These are phyloP conservation scores for Edolisoma coerulescens DNA, from an alignment of 2,113 vertebrate species.

Conservation along the genomic window DNA sequence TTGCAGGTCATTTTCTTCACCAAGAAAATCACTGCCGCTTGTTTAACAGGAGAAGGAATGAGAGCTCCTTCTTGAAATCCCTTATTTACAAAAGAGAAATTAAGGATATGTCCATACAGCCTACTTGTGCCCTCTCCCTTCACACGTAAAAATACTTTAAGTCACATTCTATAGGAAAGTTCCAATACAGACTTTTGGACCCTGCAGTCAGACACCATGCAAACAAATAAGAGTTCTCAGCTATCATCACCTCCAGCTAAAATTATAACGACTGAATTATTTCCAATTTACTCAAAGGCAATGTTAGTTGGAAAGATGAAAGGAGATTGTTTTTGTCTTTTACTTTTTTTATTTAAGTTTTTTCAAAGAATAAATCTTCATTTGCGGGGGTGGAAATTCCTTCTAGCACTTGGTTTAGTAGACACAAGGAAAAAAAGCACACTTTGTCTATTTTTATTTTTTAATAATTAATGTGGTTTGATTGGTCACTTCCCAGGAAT, in stretches of 20 bases:
- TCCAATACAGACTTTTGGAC: background rate
- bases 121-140: background rate
- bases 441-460: constrained; percentile 42
- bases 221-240: background rate
- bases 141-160: background rate
- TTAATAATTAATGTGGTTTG: constrained; percentile 51
- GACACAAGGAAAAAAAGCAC: background rate
- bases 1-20: background rate
- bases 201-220: background rate
- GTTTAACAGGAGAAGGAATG: background rate
- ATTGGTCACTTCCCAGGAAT: constrained; percentile 50
- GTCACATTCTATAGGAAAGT: background rate
- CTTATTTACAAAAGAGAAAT: background rate
- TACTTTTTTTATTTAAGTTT: background rate
- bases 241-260: constrained; percentile 11
- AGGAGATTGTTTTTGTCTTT: constrained; percentile 20
- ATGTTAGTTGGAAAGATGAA: background rate
- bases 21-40: background rate
- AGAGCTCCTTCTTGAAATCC: background rate
- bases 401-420: background rate
- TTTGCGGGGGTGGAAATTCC: background rate
- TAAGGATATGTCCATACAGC: background rate
- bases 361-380: constrained; percentile 22
- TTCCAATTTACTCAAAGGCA: constrained; percentile 17
- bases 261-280: background rate